These are phyloP conservation scores for Charina bottae DNA, from an alignment of 2,113 vertebrate genomes.

Conservation along the genomic window DNA sequence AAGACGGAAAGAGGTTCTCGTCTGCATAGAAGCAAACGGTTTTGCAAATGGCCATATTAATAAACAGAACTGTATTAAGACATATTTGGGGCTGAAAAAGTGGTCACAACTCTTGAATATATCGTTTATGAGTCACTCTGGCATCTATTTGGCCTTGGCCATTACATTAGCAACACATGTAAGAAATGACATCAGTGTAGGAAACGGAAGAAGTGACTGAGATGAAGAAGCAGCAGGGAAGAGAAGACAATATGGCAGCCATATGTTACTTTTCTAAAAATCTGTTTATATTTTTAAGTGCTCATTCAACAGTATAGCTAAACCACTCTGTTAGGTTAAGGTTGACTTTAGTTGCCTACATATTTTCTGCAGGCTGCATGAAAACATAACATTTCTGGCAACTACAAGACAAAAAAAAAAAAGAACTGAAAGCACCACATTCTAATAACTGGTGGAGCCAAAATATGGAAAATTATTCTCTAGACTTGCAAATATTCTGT, in stretches of 20 bases:
- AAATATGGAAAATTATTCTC: not conserved
- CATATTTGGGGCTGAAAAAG: not conserved
- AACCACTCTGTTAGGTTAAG: not conserved
- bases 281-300: not conserved
- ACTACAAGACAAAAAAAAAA: not conserved
- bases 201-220: not conserved
- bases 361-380: not conserved
- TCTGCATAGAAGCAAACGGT: not conserved
- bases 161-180: not conserved
- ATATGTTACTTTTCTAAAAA: not conserved
- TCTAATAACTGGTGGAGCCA: not conserved
- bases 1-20: not conserved
- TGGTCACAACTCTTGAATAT: not conserved
- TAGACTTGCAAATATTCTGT: not conserved
- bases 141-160: not conserved
- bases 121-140: not conserved
- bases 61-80: not conserved
- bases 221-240: not conserved
- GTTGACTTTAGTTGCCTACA: not conserved
- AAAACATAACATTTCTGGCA: not conserved
- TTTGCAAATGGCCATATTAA: not conserved
- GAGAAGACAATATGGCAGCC: not conserved
- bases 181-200: constrained; percentile 4
- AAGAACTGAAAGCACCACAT: not conserved
- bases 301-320: not conserved